Evolutionary conservation across 2,113 vertebrate genomes (phyloP).

Genomic region (Trichomycterus rosablanca): DNA sequence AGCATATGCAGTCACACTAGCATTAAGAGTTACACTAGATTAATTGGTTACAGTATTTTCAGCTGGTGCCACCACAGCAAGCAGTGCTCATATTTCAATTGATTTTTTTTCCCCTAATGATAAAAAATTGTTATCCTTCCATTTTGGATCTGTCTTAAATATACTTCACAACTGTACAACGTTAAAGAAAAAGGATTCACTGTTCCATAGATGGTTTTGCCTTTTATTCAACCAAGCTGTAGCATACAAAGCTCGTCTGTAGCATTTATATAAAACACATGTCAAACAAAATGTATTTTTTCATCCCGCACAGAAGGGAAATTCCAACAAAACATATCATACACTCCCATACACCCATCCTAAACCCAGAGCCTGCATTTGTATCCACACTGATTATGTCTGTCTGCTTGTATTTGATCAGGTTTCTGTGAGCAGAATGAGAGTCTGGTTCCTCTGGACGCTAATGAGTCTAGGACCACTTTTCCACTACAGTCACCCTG

Average conservation of each 20-base stretch:
- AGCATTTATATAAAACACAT: neutral
- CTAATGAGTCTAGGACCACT: conserved; percentile 56
- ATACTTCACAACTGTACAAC: neutral
- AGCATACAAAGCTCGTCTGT: conserved; percentile 1
- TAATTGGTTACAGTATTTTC: no score
- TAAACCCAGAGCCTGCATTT: neutral
- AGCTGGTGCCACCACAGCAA: no score
- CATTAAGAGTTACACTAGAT: no score
- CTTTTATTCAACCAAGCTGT: neutral
- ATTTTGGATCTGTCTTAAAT: neutral
- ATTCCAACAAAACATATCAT: no score
- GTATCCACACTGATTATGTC: neutral
- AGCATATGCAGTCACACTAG: no score
- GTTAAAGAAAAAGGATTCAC: neutral
- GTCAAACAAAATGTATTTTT: neutral
- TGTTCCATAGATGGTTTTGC: neutral
- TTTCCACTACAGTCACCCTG: conserved; percentile 53
- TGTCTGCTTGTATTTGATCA: conserved; percentile 27
- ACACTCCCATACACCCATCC: neutral
- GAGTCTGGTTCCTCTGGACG: conserved; percentile 56
- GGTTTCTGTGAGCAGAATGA: conserved; percentile 62
- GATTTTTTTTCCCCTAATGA: no score
- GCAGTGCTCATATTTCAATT: no score
- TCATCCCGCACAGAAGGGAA: neutral
- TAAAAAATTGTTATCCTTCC: neutral